Evolutionary conservation across 53 echinoderm and acorn worm species (phyloP).

Genomic region (Hippasteria phrygiana): DNA sequence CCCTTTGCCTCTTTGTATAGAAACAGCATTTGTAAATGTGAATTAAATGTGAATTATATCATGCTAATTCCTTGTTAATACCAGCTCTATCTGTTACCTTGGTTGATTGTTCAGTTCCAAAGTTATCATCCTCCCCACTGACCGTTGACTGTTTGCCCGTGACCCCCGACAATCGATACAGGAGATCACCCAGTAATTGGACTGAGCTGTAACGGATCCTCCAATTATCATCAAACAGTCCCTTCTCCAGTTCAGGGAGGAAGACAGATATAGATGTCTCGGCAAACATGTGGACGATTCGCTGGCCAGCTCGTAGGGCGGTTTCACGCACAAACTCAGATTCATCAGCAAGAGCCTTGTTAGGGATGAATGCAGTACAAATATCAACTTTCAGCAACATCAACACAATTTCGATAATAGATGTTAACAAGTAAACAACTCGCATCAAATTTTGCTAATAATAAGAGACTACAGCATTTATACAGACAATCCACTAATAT

Average conservation of each 20-base stretch:
- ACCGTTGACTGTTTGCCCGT: conserved; percentile 99
- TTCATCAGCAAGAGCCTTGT: conserved; percentile 98
- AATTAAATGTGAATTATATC: too few species aligned
- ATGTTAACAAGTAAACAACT: too few species aligned
- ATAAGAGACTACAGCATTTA: too few species aligned
- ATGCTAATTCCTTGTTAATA: too few species aligned
- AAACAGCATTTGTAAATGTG: too few species aligned
- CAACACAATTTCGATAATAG: too few species aligned
- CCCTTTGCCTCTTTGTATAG: too few species aligned
- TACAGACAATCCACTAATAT: too few species aligned
- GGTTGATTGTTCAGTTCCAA: conserved; percentile 98
- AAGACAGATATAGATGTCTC: conserved; percentile 95
- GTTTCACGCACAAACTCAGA: conserved; percentile 95
- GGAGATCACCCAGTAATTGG: conserved; percentile 91
- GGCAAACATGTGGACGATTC: conserved; percentile 96
- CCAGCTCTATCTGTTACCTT: conserved; percentile 92
- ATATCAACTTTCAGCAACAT: too few species aligned
- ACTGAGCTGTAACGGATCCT: conserved; percentile 95
- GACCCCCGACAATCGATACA: conserved; percentile 94
- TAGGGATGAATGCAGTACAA: too few species aligned
- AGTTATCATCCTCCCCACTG: conserved; percentile 98
- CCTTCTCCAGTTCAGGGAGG: conserved; percentile 95
- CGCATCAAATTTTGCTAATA: too few species aligned
- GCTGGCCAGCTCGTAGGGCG: conserved; percentile 94
- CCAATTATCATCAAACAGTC: conserved; percentile 99